Conservation (phyloP, 2,888 invertebrate genomes). For the Eudasyphora cyanicolor region DNA sequence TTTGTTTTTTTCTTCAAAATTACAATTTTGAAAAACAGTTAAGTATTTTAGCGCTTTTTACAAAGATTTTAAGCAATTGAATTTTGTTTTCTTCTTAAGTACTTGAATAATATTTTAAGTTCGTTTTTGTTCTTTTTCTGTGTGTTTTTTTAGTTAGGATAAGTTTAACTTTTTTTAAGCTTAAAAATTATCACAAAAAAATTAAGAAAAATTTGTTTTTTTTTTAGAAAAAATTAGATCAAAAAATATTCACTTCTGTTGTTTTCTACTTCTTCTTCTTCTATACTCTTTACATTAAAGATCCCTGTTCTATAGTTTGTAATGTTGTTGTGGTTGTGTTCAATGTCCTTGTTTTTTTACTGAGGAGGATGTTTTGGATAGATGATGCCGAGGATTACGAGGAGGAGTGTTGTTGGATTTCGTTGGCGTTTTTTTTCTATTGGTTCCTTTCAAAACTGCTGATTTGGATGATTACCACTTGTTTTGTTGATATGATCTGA, state of each 20-base stretch:
- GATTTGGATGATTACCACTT: constrained; percentile 33
- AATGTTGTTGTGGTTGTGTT: constrained; percentile 9
- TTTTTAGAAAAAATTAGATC: constrained; percentile 59
- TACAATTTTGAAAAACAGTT: constrained; percentile 39
- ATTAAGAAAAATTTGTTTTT: constrained; percentile 56
- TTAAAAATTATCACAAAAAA: constrained; percentile 68
- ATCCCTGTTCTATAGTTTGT: constrained; percentile 60
- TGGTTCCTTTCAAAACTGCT: not conserved
- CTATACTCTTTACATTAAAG: constrained; percentile 49
- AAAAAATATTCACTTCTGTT: constrained; percentile 64
- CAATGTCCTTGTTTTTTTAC: not conserved
- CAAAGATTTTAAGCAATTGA: constrained; percentile 62
- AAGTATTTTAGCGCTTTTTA: constrained; percentile 22
- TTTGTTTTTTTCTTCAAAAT: constrained; percentile 59
- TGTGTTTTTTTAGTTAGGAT: constrained; percentile 51
- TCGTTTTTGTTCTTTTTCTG: constrained; percentile 42
- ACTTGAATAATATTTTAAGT: constrained; percentile 57
- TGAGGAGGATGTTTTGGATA: not conserved
- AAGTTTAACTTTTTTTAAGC: constrained; percentile 56
- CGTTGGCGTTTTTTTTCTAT: constrained; percentile 5
- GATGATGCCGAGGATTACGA: not conserved
- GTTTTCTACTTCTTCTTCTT: constrained; percentile 3
- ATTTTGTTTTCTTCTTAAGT: constrained; percentile 39
- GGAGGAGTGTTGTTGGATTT: constrained; percentile 9
- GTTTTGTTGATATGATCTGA: constrained; percentile 54